phyloP scores from a whole-genome alignment of 2,888 invertebrate species.

The Spisula solida region DNA sequence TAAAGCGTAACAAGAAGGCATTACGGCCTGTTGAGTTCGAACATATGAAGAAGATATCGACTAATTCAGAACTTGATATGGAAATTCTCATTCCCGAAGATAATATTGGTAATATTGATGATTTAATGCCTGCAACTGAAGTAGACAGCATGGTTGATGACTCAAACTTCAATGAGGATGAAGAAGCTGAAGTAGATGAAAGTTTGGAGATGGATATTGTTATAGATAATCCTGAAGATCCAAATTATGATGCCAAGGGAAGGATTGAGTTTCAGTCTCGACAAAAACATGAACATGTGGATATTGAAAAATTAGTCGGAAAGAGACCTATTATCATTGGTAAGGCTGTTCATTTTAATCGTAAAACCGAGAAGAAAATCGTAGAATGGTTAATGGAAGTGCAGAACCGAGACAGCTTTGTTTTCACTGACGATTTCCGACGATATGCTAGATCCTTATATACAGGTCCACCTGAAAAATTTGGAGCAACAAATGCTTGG shows the following conservation, averaged over 20 bases:
- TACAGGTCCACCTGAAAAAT: slow-evolving; percentile 63
- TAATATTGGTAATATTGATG: slow-evolving; percentile 50
- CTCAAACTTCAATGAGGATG: not conserved
- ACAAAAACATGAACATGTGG: slow-evolving; percentile 10
- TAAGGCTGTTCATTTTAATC: slow-evolving; percentile 61
- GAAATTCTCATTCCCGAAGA: slow-evolving; percentile 61
- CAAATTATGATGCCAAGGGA: slow-evolving; percentile 52
- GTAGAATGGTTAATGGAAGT: slow-evolving; percentile 65
- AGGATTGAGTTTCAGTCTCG: not conserved
- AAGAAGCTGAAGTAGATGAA: slow-evolving; percentile 29
- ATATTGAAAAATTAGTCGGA: slow-evolving; percentile 51
- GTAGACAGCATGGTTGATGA: not conserved
- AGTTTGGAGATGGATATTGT: slow-evolving; percentile 49
- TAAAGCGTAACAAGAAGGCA: slow-evolving; percentile 66
- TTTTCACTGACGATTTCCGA: slow-evolving; percentile 70
- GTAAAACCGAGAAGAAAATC: slow-evolving; percentile 65
- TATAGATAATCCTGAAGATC: slow-evolving; percentile 67
- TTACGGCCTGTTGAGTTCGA: slow-evolving; percentile 66
- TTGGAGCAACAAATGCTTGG: slow-evolving; percentile 72
- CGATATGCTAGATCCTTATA: slow-evolving; percentile 65
- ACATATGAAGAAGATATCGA: slow-evolving; percentile 41
- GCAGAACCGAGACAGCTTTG: slow-evolving; percentile 63
- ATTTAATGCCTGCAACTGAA: slow-evolving; percentile 24
- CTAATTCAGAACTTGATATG: slow-evolving; percentile 51
- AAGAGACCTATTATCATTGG: slow-evolving; percentile 67